Conservation (phyloP, 2,888 invertebrate genomes). For the Orthosia gracilis region DNA sequence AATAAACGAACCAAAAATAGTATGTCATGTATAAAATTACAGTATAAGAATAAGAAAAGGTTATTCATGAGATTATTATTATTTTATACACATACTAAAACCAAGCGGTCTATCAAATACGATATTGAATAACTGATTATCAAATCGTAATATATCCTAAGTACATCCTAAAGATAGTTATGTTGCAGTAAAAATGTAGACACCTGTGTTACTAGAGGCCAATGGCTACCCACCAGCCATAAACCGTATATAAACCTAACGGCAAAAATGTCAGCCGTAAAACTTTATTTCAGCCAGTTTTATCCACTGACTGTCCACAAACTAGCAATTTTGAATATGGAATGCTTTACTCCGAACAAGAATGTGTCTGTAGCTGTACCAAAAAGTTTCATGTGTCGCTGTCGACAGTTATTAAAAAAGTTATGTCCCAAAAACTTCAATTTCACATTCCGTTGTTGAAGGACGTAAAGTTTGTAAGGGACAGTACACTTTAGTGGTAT, state of each 20-base stretch:
- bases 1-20: background rate
- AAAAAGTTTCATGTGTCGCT: slow-evolving; percentile 18
- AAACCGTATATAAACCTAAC: slow-evolving; percentile 1
- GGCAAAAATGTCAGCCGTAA: slow-evolving; percentile 22
- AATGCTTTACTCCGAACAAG: slow-evolving; percentile 30
- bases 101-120: no score
- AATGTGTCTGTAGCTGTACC: slow-evolving; percentile 22
- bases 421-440: slow-evolving; percentile 14
- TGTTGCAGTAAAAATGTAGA: background rate
- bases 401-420: slow-evolving; percentile 49
- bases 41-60: background rate
- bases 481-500: background rate
- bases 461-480: background rate
- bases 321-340: slow-evolving; percentile 46
- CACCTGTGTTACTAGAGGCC: slow-evolving; percentile 9
- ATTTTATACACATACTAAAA: no score
- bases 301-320: slow-evolving; percentile 8
- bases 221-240: background rate
- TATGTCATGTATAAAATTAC: background rate
- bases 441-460: slow-evolving; percentile 3
- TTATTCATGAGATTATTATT: no score
- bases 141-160: background rate
- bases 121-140: no score
- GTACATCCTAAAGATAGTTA: background rate
- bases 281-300: slow-evolving; percentile 31